A percentile compares a stretch with the other conserved stretches of the same genome.
phyloP scores from a whole-genome alignment of 1,140 invertebrate genomes.

The Zeugodacus cucurbitae region DNA sequence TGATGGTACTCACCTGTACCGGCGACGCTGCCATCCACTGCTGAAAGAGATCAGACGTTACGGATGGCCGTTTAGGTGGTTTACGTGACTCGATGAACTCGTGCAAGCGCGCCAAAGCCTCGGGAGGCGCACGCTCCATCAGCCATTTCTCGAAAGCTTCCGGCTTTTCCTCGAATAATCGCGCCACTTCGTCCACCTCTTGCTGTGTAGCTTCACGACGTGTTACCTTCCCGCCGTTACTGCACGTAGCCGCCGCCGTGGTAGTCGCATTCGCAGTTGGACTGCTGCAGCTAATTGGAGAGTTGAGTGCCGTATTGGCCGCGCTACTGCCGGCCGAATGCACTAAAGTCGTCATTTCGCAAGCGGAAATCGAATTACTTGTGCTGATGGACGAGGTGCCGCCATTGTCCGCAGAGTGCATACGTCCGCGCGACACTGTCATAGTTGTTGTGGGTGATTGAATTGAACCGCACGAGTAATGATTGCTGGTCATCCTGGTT shows the following conservation, averaged over 20 bases:
- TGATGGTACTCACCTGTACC: slow-evolving; percentile 70
- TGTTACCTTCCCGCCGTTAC: background rate
- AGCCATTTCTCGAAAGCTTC: slow-evolving; percentile 77
- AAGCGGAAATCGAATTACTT: slow-evolving; percentile 32
- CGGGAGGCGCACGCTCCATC: slow-evolving; percentile 75
- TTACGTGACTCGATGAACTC: slow-evolving; percentile 66
- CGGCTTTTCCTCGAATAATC: slow-evolving; percentile 68
- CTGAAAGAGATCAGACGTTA: slow-evolving; percentile 86
- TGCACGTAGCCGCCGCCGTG: background rate
- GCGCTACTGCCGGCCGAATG: background rate
- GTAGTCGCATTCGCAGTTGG: slow-evolving; percentile 20
- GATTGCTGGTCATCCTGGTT: slow-evolving; percentile 1
- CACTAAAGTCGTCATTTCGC: background rate
- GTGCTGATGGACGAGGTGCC: background rate
- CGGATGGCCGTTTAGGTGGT: slow-evolving; percentile 76
- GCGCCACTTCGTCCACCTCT: slow-evolving; percentile 63
- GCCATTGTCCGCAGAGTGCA: background rate
- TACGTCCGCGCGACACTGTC: background rate
- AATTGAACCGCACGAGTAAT: background rate
- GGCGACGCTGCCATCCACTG: slow-evolving; percentile 81
- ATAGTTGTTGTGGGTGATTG: background rate
- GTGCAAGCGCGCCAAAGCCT: slow-evolving; percentile 71
- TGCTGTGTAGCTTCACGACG: slow-evolving; percentile 50
- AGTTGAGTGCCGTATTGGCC: slow-evolving; percentile 22
- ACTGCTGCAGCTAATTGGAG: slow-evolving; percentile 42